These are phyloP conservation scores for Corythoichthys intestinalis DNA, from an alignment of 2,113 vertebrate species.

Conservation along the genomic window DNA sequence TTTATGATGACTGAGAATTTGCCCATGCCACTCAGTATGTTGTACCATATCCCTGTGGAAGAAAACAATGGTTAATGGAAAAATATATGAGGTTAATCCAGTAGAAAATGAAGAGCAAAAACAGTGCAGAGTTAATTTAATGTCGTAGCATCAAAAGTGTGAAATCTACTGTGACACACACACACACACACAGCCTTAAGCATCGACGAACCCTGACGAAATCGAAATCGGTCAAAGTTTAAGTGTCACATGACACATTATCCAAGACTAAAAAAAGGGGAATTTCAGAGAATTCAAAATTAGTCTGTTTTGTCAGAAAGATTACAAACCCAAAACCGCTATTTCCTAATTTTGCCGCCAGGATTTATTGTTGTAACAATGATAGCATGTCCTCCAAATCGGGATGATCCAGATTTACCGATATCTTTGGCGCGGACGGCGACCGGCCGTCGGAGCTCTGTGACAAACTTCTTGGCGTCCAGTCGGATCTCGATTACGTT, in stretches of 20 bases:
- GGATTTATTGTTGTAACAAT: not conserved
- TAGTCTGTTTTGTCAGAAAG: not conserved
- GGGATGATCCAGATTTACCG: slow-evolving; percentile 63
- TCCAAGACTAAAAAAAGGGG: not conserved
- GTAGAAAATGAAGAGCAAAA: not conserved
- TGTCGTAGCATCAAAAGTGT: not conserved
- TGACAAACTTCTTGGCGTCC: slow-evolving; percentile 95
- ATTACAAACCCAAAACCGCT: not conserved
- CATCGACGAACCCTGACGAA: not conserved
- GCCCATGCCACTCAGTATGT: slow-evolving; percentile 91
- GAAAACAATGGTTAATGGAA: not conserved
- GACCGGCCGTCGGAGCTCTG: slow-evolving; percentile 89
- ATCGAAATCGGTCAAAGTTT: not conserved
- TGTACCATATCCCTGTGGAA: slow-evolving; percentile 90
- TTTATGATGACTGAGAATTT: slow-evolving; percentile 97
- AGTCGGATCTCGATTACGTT: slow-evolving; percentile 95
- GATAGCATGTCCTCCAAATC: not conserved
- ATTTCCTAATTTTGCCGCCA: not conserved
- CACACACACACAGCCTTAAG: not conserved
- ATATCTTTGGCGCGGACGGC: slow-evolving; percentile 91
- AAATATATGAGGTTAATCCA: not conserved
- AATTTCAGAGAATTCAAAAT: not conserved
- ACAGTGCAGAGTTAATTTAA: not conserved
- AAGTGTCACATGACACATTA: not conserved
- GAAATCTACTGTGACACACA: not conserved